Evolutionary conservation across 2,797 vertebrate genomes (phyloP).

Genomic region (Potorous gilbertii): DNA sequence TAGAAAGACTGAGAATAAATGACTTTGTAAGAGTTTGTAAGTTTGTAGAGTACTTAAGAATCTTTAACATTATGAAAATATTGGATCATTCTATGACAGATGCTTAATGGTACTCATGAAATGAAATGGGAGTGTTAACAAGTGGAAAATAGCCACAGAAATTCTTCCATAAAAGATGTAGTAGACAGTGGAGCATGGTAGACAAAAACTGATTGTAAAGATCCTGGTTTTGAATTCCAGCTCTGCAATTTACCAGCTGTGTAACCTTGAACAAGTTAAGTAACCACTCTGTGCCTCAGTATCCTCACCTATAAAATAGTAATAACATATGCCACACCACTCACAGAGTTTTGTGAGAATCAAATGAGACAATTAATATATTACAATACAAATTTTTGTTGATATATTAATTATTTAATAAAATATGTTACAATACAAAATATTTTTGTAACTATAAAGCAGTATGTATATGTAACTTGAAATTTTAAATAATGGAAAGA

Average conservation of each 20-base stretch:
- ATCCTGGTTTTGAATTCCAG: neutral
- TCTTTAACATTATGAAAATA: constrained; percentile 37
- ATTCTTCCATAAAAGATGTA: neutral
- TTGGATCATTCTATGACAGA: neutral
- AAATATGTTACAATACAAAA: too few relatives aligned
- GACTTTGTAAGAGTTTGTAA: neutral
- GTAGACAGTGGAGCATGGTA: neutral
- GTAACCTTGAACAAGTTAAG: neutral
- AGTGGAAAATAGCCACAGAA: neutral
- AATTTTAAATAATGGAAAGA: neutral
- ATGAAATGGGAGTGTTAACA: neutral
- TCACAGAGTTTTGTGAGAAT: neutral
- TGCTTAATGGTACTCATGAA: neutral
- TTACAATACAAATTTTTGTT: too few relatives aligned
- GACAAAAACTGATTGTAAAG: neutral
- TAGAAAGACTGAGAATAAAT: neutral
- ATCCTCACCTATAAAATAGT: neutral
- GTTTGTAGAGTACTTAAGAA: neutral
- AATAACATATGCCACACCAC: neutral
- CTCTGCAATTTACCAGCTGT: neutral
- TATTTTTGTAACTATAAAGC: neutral
- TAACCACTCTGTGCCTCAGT: neutral
- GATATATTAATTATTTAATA: too few relatives aligned
- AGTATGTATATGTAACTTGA: neutral
- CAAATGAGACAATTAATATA: neutral